Evolutionary conservation across 2,113 vertebrate genomes (phyloP).

Genomic region (Gasterosteus aculeatus): DNA sequence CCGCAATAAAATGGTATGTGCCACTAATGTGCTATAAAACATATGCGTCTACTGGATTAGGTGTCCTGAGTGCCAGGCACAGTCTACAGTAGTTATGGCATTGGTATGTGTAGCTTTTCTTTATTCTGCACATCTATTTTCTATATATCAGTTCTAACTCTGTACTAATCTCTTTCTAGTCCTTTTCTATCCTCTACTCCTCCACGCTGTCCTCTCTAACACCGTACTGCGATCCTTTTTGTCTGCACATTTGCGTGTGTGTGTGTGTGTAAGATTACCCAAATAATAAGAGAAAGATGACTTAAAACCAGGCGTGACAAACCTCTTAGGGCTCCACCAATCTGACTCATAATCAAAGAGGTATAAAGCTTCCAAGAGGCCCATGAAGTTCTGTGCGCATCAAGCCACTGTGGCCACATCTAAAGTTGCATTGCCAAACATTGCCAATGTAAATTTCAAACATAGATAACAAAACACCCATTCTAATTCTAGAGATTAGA

Average conservation of each 20-base stretch:
- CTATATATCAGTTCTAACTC: not conserved
- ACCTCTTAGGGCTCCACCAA: too few species aligned
- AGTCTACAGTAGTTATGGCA: not conserved
- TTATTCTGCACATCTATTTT: not conserved
- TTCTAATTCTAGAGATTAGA: not conserved
- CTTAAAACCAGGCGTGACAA: not conserved
- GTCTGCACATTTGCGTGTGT: not conserved
- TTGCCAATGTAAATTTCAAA: not conserved
- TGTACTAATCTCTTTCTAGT: not conserved
- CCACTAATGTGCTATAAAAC: constrained; percentile 11
- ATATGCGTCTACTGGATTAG: not conserved
- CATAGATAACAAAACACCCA: not conserved
- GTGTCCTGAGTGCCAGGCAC: not conserved
- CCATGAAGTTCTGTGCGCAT: not conserved
- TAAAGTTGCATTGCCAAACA: not conserved
- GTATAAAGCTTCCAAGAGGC: not conserved
- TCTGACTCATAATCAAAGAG: not conserved
- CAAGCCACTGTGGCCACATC: not conserved
- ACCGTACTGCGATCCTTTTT: not conserved
- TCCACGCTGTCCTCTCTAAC: not conserved
- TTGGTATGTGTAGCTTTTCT: constrained; percentile 1
- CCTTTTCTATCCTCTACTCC: not conserved
- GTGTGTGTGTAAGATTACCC: not conserved
- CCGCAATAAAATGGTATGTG: constrained; percentile 93
- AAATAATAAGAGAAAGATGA: not conserved